phyloP scores from a whole-genome alignment of 2,113 vertebrate genomes.

The Neomonachus schauinslandi region DNA sequence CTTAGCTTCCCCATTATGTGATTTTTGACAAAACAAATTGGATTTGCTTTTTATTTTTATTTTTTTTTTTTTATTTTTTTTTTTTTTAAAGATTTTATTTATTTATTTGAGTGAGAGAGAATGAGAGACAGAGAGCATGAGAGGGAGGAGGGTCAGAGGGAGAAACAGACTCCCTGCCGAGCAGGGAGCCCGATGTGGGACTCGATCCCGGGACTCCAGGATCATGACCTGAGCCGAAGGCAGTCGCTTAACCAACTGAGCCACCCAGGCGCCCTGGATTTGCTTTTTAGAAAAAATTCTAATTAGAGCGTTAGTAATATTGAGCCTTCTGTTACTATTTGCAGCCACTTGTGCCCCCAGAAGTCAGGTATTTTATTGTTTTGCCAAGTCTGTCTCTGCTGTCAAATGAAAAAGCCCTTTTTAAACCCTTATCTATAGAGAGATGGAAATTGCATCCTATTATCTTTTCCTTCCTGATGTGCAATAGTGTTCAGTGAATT shows the following conservation, averaged over 20 bases:
- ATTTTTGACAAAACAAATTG: background rate
- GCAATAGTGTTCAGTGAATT: background rate
- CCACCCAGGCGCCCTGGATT: too few relatives aligned
- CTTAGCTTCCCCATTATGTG: background rate
- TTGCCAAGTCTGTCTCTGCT: background rate
- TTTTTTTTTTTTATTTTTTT: too few relatives aligned
- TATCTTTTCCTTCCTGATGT: slow-evolving; percentile 17
- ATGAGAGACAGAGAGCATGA: too few relatives aligned
- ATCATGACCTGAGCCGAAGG: too few relatives aligned
- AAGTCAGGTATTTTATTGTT: background rate
- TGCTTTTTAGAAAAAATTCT: background rate
- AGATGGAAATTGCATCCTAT: background rate
- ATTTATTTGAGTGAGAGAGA: too few relatives aligned
- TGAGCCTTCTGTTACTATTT: background rate
- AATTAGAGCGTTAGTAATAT: background rate
- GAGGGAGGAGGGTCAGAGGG: too few relatives aligned
- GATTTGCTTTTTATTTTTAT: background rate
- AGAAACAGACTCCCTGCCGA: too few relatives aligned
- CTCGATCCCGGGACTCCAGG: too few relatives aligned
- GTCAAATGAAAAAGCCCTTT: background rate
- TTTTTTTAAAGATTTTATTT: too few relatives aligned
- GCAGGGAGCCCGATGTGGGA: too few relatives aligned
- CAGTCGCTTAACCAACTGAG: too few relatives aligned
- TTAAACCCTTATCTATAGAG: background rate
- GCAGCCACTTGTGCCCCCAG: background rate